Evolutionary conservation across 2,113 vertebrate genomes (phyloP), one percentile per base, ranked within the genome.

Genomic region (Lepisosteus oculatus): DNA sequence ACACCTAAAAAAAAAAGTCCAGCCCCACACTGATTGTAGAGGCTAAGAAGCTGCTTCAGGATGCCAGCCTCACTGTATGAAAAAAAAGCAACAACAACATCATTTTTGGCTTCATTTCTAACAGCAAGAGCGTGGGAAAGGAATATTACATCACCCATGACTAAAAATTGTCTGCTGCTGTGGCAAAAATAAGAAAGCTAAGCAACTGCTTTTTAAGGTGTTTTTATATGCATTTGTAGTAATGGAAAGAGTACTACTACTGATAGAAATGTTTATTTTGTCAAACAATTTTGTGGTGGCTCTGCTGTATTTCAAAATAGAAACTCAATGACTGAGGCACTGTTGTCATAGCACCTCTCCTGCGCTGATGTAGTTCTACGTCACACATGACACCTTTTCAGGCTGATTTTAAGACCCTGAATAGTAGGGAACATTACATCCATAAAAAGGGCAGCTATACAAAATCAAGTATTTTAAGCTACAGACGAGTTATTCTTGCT

Each of bases 301-400:
- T 68, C 55, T 72, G 67, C 64, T 11, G 71, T 63, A 45, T 59
- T 68, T 77, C 61, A 73, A 79, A 83, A 79, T 75, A 82, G 80
- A 81, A 73, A 83, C 78, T 67, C 76, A 72, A 72, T 67, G 47
- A 72, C 51, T 71, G 72, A 74, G 68, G 78, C 70, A 78, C 75
- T 77, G 86, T 88, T 85, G 88, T 87, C 85, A 85, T 87, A 83
- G 86, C 86, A 84, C 78, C 82, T 3, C 68, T 57, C 78, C 81
- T 78, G 85, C 84, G 75, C 63, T 72, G 77, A 71, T 29, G 78
- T 77, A 62, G 67, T 54, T 4, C 41, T 8, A 66, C 77, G 81
- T 83, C 82, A 82, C 77, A 84, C 67, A 79, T 76, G 85, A 83
- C 82, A 83, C 67, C 5, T 59, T 66, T 55, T 72, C 7, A 12